phyloP scores from a whole-genome alignment of 2,888 invertebrate genomes.

The Plebejus melissa region DNA sequence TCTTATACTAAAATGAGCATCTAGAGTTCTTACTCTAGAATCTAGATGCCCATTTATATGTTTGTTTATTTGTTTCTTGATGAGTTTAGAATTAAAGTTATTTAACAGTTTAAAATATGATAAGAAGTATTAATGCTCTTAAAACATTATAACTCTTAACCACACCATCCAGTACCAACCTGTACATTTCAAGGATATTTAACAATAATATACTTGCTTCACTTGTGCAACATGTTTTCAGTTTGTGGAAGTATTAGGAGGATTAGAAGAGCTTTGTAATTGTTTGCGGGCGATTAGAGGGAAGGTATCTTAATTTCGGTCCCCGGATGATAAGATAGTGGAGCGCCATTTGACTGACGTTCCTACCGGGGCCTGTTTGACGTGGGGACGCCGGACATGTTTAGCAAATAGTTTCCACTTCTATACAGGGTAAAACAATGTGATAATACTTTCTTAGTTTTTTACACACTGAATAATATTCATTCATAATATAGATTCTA shows the following conservation, averaged over 20 bases:
- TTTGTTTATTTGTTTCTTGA: no score
- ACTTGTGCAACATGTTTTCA: not conserved
- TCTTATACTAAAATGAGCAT: no score
- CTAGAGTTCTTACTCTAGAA: no score
- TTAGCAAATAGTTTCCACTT: not conserved
- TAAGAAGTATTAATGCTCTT: no score
- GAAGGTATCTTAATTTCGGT: slow-evolving; percentile 15
- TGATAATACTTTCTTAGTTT: not conserved
- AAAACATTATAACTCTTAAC: no score
- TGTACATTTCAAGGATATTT: no score
- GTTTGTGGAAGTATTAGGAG: slow-evolving; percentile 4
- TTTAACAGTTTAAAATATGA: no score
- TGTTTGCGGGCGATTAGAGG: slow-evolving; percentile 3
- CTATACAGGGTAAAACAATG: not conserved
- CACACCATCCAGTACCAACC: no score
- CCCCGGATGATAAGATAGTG: not conserved
- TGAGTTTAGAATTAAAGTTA: no score
- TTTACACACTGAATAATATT: no score
- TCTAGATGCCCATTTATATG: no score
- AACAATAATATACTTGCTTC: not conserved
- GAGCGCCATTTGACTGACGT: slow-evolving; percentile 9
- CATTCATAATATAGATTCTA: no score
- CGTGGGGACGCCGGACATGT: not conserved
- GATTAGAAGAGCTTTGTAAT: not conserved
- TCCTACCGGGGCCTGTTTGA: slow-evolving; percentile 2